Base-by-base conservation (phyloP, 2,797 vertebrate genomes). In the Enteromius fasciolatus region DNA sequence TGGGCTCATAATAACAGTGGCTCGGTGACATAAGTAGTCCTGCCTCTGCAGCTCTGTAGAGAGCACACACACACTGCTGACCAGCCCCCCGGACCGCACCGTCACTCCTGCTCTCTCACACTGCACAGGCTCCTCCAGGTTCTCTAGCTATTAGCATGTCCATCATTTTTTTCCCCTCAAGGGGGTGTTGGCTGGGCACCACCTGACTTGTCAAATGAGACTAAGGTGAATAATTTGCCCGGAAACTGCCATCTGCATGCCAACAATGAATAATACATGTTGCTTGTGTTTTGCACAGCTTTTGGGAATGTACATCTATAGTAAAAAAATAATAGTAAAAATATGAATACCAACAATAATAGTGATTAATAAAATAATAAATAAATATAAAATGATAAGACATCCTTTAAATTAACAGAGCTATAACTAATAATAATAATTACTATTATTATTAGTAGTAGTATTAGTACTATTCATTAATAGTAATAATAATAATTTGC, bases 1-100 rank as follows among this genome's bases (percentile, higher is more conserved):
- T 84, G 79, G 82, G 84, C 89, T 93, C 89, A 91, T 91, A 89
- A 63, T 63, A 63, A 91, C 81, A 83, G 86, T 89, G 89, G 87
- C 90, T 88, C 83, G 78, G 82, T 89, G 91, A 89, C 87, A 87
- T 88, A 84, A 84, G 85, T 87, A 87, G 92, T 80, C 75, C 82
- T 84, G 84, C 84, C 86, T 86, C 87, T 91, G 89, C 72, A 77
- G 86, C 90, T 87, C 80, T 20, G 76, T 85, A 72, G 44, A 74
- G 52, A 72, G 81, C 15, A 17, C 11, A 63, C 74, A 66, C n/a
- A 74, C 69, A 75, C 48, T 44, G 33, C 44, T 73, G 63, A 80
- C 78, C 69, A 80, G 44, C 50, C 66, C 63, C 39, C 50, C 9
- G 25, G 39, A 70, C 50, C 50, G 1, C 41, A 67, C 61, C 10